Conservation (phyloP, 2,888 invertebrate species). For the Chloroclystis v-ata region DNA sequence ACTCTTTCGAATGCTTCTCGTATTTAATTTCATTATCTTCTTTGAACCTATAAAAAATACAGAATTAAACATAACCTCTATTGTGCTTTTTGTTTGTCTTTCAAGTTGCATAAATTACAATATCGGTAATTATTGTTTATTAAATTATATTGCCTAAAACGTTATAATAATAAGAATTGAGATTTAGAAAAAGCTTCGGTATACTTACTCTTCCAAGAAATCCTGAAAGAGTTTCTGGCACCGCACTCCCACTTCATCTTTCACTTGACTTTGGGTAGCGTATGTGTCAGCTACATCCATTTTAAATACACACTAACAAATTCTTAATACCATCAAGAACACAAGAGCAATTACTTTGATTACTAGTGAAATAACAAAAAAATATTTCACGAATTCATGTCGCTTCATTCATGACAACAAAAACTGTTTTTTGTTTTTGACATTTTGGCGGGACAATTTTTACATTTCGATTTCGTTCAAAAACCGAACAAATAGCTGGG, state of each 20-base stretch:
- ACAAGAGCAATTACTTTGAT: not conserved
- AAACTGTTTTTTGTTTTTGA: slow-evolving; percentile 3
- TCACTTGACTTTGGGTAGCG: slow-evolving; percentile 85
- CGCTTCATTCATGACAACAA: slow-evolving; percentile 1
- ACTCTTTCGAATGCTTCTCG: slow-evolving; percentile 86
- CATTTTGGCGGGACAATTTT: slow-evolving; percentile 24
- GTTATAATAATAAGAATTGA: not conserved
- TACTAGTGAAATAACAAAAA: not conserved
- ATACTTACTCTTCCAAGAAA: slow-evolving; percentile 93
- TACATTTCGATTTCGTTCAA: no score
- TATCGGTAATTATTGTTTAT: no score
- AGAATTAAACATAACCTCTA: slow-evolving; percentile 4
- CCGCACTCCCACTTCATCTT: slow-evolving; percentile 94
- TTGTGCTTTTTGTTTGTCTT: not conserved
- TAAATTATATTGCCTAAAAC: no score
- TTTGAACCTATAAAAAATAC: slow-evolving; percentile 79
- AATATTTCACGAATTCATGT: not conserved
- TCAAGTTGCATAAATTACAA: no score
- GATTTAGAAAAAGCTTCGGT: not conserved
- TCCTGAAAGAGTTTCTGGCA: slow-evolving; percentile 98
- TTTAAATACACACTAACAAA: slow-evolving; percentile 5
- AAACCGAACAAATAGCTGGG: not conserved
- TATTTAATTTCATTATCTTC: slow-evolving; percentile 94
- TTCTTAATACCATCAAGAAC: not conserved
- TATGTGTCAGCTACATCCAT: slow-evolving; percentile 89